Percentiles rank a stretch among this genome's conserved stretches.
Evolutionary conservation across 2,888 invertebrate species (phyloP).

Genomic region (Anarsia innoxiella): DNA sequence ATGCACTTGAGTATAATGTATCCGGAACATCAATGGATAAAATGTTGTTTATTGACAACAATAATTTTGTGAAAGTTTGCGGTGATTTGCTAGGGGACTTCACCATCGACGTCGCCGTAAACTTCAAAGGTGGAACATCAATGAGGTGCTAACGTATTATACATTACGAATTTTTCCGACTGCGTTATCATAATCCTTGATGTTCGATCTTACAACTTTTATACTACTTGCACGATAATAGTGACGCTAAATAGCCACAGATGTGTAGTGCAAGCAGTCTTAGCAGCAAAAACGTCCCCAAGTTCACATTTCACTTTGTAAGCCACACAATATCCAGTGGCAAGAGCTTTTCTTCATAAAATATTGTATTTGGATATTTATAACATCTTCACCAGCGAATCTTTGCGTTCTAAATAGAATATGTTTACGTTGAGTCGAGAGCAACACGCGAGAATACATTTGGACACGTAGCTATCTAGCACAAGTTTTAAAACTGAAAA

Average conservation of each 20-base stretch:
- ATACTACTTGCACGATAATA: constrained; percentile 22
- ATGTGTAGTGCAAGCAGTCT: constrained; percentile 7
- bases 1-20: constrained; percentile 50
- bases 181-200: constrained; percentile 25
- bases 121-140: constrained; percentile 29
- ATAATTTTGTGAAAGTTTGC: constrained; percentile 38
- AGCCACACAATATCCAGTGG: constrained; percentile 25
- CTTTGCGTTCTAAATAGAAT: constrained; percentile 25
- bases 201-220: constrained; percentile 18
- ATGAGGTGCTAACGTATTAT: constrained; percentile 23
- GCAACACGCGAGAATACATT: constrained; percentile 36
- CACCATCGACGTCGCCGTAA: constrained; percentile 34
- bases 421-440: constrained; percentile 41
- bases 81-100: constrained; percentile 37
- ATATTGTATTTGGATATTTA: constrained; percentile 39
- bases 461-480: constrained; percentile 55
- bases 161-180: background rate
- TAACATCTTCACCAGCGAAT: constrained; percentile 34
- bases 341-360: constrained; percentile 45
- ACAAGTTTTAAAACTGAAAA: constrained; percentile 38
- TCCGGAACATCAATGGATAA: constrained; percentile 51
- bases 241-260: constrained; percentile 3
- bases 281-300: constrained; percentile 25
- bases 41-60: constrained; percentile 37
- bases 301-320: constrained; percentile 34